phyloP scores from a whole-genome alignment of 2,797 vertebrate genomes.

The Nyctibius grandis region DNA sequence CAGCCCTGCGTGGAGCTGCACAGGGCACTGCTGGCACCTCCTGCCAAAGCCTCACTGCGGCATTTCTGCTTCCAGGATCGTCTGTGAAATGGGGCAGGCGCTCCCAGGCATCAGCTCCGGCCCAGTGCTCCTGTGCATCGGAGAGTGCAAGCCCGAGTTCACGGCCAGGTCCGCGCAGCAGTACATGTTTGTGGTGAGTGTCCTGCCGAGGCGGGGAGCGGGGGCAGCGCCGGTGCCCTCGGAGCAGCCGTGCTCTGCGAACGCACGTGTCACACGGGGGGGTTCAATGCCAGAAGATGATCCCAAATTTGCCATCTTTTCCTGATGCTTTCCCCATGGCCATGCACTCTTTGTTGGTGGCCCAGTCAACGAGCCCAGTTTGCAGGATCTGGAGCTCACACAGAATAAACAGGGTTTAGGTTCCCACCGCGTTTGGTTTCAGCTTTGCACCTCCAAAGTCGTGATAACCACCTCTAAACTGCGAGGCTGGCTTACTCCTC shows the following conservation, averaged over 20 bases:
- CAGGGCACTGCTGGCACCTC: neutral
- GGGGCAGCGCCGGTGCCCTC: rapidly evolving
- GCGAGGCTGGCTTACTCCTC: neutral
- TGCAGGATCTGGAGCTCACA: rapidly evolving
- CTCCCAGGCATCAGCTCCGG: conserved; percentile 80
- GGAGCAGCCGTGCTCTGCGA: rapidly evolving
- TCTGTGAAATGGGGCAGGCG: conserved; percentile 93
- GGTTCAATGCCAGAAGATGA: rapidly evolving
- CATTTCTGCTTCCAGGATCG: conserved; percentile 82
- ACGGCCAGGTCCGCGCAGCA: conserved; percentile 87
- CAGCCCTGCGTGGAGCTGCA: neutral
- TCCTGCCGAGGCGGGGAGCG: neutral
- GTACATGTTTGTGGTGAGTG: conserved; percentile 92
- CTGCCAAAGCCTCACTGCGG: conserved; percentile 2
- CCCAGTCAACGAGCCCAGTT: rapidly evolving
- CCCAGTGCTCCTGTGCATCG: conserved; percentile 90
- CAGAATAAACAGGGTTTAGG: neutral
- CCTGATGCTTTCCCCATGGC: rapidly evolving
- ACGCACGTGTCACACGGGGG: rapidly evolving
- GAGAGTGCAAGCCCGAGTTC: conserved; percentile 93
- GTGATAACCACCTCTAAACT: neutral
- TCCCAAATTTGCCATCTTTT: rapidly evolving
- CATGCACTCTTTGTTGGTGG: rapidly evolving
- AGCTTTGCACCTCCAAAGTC: neutral
- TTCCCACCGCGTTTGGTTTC: neutral